Conservation (phyloP, 2,113 vertebrate genomes). For the Origma solitaria region DNA sequence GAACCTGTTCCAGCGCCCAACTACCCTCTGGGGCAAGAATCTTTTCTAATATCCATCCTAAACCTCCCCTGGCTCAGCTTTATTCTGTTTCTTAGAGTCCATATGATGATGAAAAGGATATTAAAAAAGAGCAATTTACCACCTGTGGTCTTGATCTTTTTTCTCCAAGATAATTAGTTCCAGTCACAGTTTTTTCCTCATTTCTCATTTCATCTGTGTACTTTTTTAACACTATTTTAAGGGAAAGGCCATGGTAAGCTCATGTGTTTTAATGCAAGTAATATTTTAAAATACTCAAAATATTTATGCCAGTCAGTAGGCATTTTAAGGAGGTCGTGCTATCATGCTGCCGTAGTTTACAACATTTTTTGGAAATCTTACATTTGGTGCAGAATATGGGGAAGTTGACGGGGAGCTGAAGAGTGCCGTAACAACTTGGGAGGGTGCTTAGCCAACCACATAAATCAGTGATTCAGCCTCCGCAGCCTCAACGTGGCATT, state of each 20-base stretch:
- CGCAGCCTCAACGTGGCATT: not conserved
- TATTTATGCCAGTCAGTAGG: not conserved
- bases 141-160: not conserved
- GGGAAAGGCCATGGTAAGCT: not conserved
- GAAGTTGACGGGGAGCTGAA: not conserved
- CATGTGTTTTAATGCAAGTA: not conserved
- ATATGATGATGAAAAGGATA: not conserved
- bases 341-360: not conserved
- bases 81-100: not conserved
- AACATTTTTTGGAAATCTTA: not conserved
- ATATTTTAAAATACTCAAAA: not conserved
- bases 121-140: not conserved
- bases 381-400: not conserved
- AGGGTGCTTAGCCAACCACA: not conserved
- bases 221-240: not conserved
- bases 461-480: not conserved
- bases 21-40: not conserved
- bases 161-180: not conserved
- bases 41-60: not conserved
- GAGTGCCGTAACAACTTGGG: accelerated
- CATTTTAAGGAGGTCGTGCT: not conserved
- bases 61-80: not conserved
- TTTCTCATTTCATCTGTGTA: not conserved
- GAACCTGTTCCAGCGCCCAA: not conserved
- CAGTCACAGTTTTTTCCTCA: not conserved